Evolutionary conservation across 92 coral and sea anemone genomes (phyloP).

Genomic region (Porites lobata): DNA sequence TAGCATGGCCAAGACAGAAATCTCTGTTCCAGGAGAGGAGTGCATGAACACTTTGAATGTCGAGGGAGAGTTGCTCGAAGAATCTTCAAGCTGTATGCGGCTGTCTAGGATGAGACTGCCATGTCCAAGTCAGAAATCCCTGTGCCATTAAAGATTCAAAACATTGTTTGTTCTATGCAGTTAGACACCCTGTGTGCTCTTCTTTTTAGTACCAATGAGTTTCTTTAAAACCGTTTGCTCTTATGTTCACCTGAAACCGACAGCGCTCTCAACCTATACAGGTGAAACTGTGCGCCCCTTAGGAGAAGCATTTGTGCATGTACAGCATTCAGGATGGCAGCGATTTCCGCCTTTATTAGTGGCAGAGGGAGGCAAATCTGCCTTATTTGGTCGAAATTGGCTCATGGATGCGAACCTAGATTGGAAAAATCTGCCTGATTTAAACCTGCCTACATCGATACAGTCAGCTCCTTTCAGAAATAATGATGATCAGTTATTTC

Average conservation of each 20-base stretch:
- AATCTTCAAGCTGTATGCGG: too few relatives aligned
- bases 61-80: too few relatives aligned
- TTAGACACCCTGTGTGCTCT: conserved; percentile 65
- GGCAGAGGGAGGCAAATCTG: conserved; percentile 48
- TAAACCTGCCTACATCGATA: not conserved
- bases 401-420: conserved; percentile 42
- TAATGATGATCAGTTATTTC: not conserved
- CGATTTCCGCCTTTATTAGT: conserved; percentile 41
- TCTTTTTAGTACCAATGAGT: conserved; percentile 56
- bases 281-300: conserved; percentile 58
- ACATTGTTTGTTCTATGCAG: conserved; percentile 35
- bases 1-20: conserved; percentile 41
- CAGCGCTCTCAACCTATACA: conserved; percentile 66
- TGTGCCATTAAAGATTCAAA: conserved; percentile 53
- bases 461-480: not conserved
- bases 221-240: conserved; percentile 56
- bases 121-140: conserved; percentile 52
- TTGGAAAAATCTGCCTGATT: conserved; percentile 13
- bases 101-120: conserved; percentile 20
- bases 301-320: conserved; percentile 50
- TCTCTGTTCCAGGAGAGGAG: conserved; percentile 31
- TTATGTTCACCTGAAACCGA: conserved; percentile 47
- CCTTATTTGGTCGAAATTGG: conserved; percentile 69
- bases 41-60: too few relatives aligned
- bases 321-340: conserved; percentile 41